These are phyloP conservation scores for Colaptes auratus DNA, from an alignment of 2,113 vertebrate genomes.

Conservation along the genomic window DNA sequence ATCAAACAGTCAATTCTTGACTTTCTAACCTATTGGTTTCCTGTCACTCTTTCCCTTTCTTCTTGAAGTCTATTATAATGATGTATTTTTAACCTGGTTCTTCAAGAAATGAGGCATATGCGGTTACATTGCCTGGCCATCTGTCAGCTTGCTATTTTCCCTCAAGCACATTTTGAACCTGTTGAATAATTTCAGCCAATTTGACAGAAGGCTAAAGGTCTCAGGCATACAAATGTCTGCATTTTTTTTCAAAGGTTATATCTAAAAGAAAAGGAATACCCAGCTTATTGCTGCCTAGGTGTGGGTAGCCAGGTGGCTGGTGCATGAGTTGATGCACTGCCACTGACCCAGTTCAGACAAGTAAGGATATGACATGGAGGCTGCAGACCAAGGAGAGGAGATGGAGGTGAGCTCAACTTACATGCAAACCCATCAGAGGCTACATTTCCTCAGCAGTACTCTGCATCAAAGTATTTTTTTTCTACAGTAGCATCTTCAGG, in stretches of 20 bases:
- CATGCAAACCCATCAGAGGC: accelerated
- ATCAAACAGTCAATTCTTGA: background rate
- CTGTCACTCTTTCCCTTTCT: background rate
- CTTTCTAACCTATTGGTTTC: background rate
- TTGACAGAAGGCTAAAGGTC: constrained; percentile 32
- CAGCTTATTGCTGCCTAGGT: accelerated
- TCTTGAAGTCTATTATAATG: background rate
- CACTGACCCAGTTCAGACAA: background rate
- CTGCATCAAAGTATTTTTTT: accelerated
- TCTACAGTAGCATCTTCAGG: background rate
- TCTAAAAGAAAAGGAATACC: background rate
- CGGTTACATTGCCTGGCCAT: background rate
- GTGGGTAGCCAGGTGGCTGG: background rate
- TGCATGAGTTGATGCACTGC: background rate
- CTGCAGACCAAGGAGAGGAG: background rate
- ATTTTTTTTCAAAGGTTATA: background rate
- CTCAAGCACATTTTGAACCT: constrained; percentile 29
- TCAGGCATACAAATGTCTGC: background rate
- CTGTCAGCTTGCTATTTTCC: constrained; percentile 26
- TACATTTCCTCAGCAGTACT: background rate
- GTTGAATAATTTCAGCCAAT: constrained; percentile 31
- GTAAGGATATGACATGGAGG: background rate
- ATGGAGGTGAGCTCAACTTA: background rate
- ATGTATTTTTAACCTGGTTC: constrained; percentile 30
- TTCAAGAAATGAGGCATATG: constrained; percentile 44